Evolutionary conservation across 2,888 invertebrate genomes (phyloP).

Genomic region (Dinocampus coccinellae): DNA sequence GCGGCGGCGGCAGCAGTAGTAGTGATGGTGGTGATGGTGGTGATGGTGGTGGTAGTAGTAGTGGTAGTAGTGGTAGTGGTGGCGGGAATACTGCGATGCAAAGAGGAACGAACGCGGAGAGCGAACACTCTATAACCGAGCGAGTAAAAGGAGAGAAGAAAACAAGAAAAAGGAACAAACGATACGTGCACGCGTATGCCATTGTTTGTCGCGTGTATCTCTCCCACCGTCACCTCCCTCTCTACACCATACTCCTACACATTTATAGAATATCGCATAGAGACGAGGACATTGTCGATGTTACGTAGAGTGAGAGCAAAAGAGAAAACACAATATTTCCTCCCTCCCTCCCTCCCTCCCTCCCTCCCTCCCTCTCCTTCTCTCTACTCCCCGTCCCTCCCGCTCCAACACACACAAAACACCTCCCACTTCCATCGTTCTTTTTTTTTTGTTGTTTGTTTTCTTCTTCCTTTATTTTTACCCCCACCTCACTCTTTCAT

Average conservation of each 20-base stretch:
- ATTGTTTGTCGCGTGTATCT: constrained; percentile 68
- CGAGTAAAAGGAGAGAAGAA: constrained; percentile 39
- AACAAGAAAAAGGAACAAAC: constrained; percentile 34
- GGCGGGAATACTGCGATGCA: constrained; percentile 20
- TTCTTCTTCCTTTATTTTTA: neutral
- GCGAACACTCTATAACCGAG: no score
- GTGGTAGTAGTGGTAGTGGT: neutral
- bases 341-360: no score
- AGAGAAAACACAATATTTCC: no score
- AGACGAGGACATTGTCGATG: neutral
- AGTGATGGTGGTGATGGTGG: neutral
- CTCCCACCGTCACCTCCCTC: constrained; percentile 42
- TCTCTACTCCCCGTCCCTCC: no score
- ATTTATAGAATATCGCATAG: neutral
- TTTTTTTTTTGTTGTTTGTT: neutral
- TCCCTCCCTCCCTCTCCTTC: no score
- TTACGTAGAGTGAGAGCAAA: neutral
- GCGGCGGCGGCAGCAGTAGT: neutral
- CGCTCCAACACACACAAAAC: no score
- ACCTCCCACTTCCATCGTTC: neutral
- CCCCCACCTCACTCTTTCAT: neutral
- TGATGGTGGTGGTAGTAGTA: constrained; percentile 32
- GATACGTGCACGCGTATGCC: constrained; percentile 65
- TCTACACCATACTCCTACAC: neutral
- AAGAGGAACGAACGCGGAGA: constrained; percentile 32